Percentiles rank a stretch among this genome's conserved stretches.
phyloP scores from a whole-genome alignment of 2,888 invertebrate species.

The Latheticus oryzae region DNA sequence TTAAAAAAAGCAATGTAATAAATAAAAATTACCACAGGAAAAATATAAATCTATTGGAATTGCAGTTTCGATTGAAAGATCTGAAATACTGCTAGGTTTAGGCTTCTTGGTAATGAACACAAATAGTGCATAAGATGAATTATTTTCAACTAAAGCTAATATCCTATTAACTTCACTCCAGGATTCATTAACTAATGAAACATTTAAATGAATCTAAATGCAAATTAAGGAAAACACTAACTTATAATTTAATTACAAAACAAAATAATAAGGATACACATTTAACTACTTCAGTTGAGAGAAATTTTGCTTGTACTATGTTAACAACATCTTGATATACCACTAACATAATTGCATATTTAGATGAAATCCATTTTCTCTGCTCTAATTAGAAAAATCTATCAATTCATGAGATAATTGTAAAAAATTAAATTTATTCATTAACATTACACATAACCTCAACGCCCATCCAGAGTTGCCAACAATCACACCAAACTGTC shows the following conservation, averaged over 20 bases:
- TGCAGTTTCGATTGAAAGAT: slow-evolving; percentile 83
- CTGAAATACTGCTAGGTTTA: slow-evolving; percentile 79
- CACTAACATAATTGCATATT: slow-evolving; percentile 55
- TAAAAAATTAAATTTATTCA: slow-evolving; percentile 12
- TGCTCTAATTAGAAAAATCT: slow-evolving; percentile 7
- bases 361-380: slow-evolving; percentile 21
- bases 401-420: slow-evolving; percentile 17
- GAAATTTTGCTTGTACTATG: slow-evolving; percentile 71
- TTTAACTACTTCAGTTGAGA: slow-evolving; percentile 69
- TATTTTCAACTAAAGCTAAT: slow-evolving; percentile 71
- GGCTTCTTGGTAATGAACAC: slow-evolving; percentile 70
- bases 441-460: slow-evolving; percentile 23
- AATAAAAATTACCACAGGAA: slow-evolving; percentile 71
- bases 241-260: slow-evolving; percentile 15
- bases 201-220: slow-evolving; percentile 63
- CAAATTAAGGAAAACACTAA: slow-evolving; percentile 50
- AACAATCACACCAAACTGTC: slow-evolving; percentile 8
- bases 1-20: not conserved
- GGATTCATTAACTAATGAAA: slow-evolving; percentile 64
- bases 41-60: slow-evolving; percentile 85
- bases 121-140: slow-evolving; percentile 69
- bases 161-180: slow-evolving; percentile 68
- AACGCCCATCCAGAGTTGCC: slow-evolving; percentile 15
- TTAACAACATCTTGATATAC: slow-evolving; percentile 62
- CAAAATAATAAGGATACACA: slow-evolving; percentile 68